A percentile compares a stretch with the other conserved stretches of the same genome.
These are phyloP conservation scores for Lordiphosa clarofinis DNA, from an alignment of 1,140 invertebrate genomes.

Conservation along the genomic window DNA sequence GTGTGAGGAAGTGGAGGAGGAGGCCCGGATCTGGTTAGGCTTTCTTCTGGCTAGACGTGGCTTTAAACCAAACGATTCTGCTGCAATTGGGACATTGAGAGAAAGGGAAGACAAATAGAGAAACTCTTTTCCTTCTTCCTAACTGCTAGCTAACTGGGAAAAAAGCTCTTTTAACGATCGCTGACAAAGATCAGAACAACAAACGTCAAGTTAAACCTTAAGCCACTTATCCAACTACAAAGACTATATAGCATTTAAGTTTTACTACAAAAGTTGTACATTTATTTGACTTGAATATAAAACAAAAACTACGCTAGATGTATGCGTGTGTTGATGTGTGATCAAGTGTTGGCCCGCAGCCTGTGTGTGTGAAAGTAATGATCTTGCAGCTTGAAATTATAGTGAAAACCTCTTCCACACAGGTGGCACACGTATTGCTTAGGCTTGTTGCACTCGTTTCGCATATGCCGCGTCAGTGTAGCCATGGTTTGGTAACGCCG, in stretches of 20 bases:
- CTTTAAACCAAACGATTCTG: slow-evolving; percentile 36
- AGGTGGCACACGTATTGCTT: slow-evolving; percentile 80
- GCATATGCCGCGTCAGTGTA: slow-evolving; percentile 82
- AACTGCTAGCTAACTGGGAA: slow-evolving; percentile 7
- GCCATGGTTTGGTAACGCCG: slow-evolving; percentile 82
- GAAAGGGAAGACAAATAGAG: slow-evolving; percentile 33
- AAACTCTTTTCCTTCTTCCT: slow-evolving; percentile 5
- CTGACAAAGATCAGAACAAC: slow-evolving; percentile 1
- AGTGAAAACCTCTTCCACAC: slow-evolving; percentile 80
- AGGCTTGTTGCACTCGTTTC: slow-evolving; percentile 81
- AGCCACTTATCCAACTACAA: slow-evolving; percentile 1
- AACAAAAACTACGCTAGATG: background rate
- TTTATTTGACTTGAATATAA: background rate
- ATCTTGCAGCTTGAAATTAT: slow-evolving; percentile 80
- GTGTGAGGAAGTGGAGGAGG: slow-evolving; percentile 19
- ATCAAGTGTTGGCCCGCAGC: slow-evolving; percentile 14
- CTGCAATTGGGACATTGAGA: slow-evolving; percentile 37
- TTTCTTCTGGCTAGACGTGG: slow-evolving; percentile 50
- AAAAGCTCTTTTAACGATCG: slow-evolving; percentile 40
- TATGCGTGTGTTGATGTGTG: slow-evolving; percentile 1
- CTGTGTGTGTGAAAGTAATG: slow-evolving; percentile 52
- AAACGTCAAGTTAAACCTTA: background rate
- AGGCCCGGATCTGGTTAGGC: slow-evolving; percentile 16
- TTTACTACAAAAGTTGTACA: slow-evolving; percentile 1
- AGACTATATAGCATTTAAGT: background rate